A percentile compares a stretch with the other conserved stretches of the same genome.
These are phyloP conservation scores for Petrolisthes manimaculis DNA, from an alignment of 2,888 invertebrate genomes.

Conservation along the genomic window DNA sequence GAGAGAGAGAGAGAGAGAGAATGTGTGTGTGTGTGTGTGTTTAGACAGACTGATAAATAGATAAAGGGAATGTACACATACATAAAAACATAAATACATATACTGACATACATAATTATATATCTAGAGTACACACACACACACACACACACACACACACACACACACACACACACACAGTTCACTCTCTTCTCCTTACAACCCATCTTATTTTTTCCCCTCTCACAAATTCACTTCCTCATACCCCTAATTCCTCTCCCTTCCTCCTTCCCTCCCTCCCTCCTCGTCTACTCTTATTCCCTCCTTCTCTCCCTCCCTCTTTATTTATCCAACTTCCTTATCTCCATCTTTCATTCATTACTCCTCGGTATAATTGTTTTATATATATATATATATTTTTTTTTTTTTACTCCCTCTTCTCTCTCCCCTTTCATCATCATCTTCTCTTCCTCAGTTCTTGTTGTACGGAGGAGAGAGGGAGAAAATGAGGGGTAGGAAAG, in stretches of 20 bases:
- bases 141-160: too few relatives aligned
- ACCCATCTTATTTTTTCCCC: too few relatives aligned
- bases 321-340: background rate
- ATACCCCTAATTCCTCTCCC: background rate
- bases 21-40: background rate
- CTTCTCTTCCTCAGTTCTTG: background rate
- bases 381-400: too few relatives aligned
- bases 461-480: background rate
- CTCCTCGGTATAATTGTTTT: too few relatives aligned
- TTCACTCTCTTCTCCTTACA: too few relatives aligned
- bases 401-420: too few relatives aligned
- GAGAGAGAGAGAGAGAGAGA: background rate
- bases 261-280: background rate
- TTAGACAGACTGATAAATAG: background rate
- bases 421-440: too few relatives aligned
- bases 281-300: background rate
- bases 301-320: background rate
- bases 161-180: too few relatives aligned
- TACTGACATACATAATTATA: too few relatives aligned
- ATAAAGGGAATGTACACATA: too few relatives aligned
- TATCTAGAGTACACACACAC: too few relatives aligned
- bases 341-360: slow-evolving; percentile 8
- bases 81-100: too few relatives aligned
- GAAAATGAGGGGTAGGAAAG: background rate
- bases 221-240: background rate